These are phyloP conservation scores for Pionites leucogaster DNA, from an alignment of 2,113 vertebrate species.

Conservation along the genomic window DNA sequence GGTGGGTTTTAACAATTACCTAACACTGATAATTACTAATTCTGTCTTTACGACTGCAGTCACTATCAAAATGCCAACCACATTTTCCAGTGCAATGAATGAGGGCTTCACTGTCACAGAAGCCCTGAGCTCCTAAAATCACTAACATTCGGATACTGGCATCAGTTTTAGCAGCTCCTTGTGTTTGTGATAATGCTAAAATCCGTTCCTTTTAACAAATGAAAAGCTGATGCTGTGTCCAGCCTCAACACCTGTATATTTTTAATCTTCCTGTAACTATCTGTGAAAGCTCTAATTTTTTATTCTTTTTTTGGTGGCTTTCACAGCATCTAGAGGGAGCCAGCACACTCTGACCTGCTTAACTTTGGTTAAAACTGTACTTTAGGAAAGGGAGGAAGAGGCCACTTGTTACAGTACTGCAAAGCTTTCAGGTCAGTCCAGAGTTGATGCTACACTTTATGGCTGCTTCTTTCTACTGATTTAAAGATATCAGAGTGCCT, in stretches of 20 bases:
- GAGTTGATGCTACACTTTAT: accelerated
- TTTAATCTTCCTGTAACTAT: neutral
- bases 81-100: neutral
- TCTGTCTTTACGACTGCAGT: neutral
- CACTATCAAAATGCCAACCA: neutral
- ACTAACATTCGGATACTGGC: accelerated
- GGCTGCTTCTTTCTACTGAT: no score
- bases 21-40: accelerated
- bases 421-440: accelerated
- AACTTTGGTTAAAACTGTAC: neutral
- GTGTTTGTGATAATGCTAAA: neutral
- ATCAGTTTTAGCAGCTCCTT: neutral
- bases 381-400: neutral
- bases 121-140: neutral
- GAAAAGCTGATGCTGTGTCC: neutral
- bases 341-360: neutral
- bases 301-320: neutral
- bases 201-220: neutral
- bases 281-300: neutral
- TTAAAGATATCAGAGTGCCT: accelerated
- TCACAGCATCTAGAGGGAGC: neutral
- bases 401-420: accelerated
- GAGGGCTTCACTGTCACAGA: no score
- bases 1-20: neutral
- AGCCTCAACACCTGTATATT: neutral